Conservation (phyloP, 2,888 invertebrate species). For the Neuroscelio doddi region DNA sequence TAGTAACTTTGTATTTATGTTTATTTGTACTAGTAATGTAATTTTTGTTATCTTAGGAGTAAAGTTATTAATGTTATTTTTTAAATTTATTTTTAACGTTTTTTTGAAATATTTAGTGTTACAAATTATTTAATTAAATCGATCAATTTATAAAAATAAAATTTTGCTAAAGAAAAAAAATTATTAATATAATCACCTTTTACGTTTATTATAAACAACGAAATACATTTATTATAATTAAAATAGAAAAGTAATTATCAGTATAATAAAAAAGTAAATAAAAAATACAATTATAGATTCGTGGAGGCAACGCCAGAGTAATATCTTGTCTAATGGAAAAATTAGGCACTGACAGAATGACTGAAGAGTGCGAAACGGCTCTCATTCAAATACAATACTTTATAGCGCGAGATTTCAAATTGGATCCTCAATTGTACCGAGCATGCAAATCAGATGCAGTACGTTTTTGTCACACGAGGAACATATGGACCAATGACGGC, state of each 20-base stretch:
- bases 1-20: no score
- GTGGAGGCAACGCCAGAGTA: slow-evolving; percentile 85
- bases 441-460: slow-evolving; percentile 92
- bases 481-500: slow-evolving; percentile 82
- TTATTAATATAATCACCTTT: no score
- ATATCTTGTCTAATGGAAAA: slow-evolving; percentile 96
- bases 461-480: slow-evolving; percentile 84
- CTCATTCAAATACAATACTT: slow-evolving; percentile 98
- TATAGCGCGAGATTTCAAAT: slow-evolving; percentile 93
- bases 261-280: not conserved
- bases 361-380: slow-evolving; percentile 90
- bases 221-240: no score
- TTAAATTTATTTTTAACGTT: no score
- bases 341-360: slow-evolving; percentile 88
- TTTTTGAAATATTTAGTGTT: not conserved
- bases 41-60: no score
- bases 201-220: no score
- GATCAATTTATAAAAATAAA: no score
- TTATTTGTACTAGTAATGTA: no score
- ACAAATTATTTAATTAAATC: not conserved
- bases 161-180: no score
- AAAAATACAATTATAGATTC: slow-evolving; percentile 74
- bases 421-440: slow-evolving; percentile 91
- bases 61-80: no score
- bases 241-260: no score